Evolutionary conservation across 2,888 invertebrate species (phyloP).

Genomic region (Megastigmus dorsalis): DNA sequence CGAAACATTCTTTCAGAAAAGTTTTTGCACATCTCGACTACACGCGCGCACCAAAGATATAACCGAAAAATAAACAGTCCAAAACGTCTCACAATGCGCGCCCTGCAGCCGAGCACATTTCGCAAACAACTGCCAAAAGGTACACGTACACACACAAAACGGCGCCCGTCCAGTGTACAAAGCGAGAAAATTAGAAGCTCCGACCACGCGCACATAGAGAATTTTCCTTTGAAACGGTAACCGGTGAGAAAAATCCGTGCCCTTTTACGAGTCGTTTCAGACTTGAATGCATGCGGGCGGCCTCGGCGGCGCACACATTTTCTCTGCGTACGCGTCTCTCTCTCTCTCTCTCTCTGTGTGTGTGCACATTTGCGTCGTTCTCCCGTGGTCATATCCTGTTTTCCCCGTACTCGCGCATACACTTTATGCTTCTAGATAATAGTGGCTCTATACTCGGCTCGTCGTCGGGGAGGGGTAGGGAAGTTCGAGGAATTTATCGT

Average conservation of each 20-base stretch:
- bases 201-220: not conserved
- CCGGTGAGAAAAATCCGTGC: slow-evolving; percentile 32
- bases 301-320: not conserved
- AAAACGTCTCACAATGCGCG: too few relatives aligned
- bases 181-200: slow-evolving; percentile 39
- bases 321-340: not conserved
- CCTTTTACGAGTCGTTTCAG: slow-evolving; percentile 45
- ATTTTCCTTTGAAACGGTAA: slow-evolving; percentile 17
- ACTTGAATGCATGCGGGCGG: too few relatives aligned
- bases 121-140: not conserved
- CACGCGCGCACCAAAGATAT: too few relatives aligned
- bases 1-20: too few relatives aligned
- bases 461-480: slow-evolving; percentile 25
- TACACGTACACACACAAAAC: not conserved
- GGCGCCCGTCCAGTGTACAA: not conserved
- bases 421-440: slow-evolving; percentile 46
- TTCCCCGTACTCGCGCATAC: slow-evolving; percentile 23
- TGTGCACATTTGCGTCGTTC: slow-evolving; percentile 29
- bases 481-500: slow-evolving; percentile 46
- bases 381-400: slow-evolving; percentile 33
- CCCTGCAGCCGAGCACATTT: not conserved
- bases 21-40: too few relatives aligned
- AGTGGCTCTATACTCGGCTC: slow-evolving; percentile 18
- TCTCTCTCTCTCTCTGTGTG: too few relatives aligned
- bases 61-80: too few relatives aligned